phyloP scores from a whole-genome alignment of 1,140 invertebrate species.

The Drosophila carrolli region DNA sequence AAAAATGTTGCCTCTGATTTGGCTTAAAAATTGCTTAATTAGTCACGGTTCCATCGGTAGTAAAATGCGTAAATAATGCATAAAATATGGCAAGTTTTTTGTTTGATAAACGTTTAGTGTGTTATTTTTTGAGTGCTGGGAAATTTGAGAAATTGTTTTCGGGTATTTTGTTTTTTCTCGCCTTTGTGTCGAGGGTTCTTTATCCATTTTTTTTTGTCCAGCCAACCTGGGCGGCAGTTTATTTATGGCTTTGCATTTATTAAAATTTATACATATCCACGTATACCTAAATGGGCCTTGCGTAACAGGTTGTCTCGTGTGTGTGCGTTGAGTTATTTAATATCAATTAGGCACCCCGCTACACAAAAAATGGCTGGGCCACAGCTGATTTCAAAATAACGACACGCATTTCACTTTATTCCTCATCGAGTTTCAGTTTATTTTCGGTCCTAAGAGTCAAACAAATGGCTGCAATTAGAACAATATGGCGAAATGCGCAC shows the following conservation, averaged over 20 bases:
- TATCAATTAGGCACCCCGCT: constrained; percentile 66
- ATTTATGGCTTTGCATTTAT: constrained; percentile 82
- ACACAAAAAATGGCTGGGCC: constrained; percentile 36
- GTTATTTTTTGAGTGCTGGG: constrained; percentile 25
- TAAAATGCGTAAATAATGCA: constrained; percentile 78
- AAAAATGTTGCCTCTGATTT: constrained; percentile 45
- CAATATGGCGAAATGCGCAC: constrained; percentile 74
- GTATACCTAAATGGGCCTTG: constrained; percentile 23
- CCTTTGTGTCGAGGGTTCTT: constrained; percentile 47
- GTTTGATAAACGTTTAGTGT: constrained; percentile 66
- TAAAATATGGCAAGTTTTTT: constrained; percentile 64
- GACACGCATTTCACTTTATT: constrained; percentile 72
- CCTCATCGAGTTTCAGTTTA: constrained; percentile 2
- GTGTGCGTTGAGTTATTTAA: constrained; percentile 68
- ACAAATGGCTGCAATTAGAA: constrained; percentile 80
- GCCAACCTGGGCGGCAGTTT: constrained; percentile 70
- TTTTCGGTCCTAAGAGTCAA: constrained; percentile 24
- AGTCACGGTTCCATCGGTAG: constrained; percentile 62
- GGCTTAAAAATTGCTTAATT: constrained; percentile 79
- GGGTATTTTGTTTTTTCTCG: constrained; percentile 25
- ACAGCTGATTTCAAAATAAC: constrained; percentile 79
- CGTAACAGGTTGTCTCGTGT: constrained; percentile 61
- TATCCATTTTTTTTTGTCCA: constrained; percentile 49
- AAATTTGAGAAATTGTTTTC: constrained; percentile 72
- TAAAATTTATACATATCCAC: constrained; percentile 58